These are phyloP conservation scores for Periophthalmus magnuspinnatus DNA, from an alignment of 2,797 vertebrate genomes.

Conservation along the genomic window DNA sequence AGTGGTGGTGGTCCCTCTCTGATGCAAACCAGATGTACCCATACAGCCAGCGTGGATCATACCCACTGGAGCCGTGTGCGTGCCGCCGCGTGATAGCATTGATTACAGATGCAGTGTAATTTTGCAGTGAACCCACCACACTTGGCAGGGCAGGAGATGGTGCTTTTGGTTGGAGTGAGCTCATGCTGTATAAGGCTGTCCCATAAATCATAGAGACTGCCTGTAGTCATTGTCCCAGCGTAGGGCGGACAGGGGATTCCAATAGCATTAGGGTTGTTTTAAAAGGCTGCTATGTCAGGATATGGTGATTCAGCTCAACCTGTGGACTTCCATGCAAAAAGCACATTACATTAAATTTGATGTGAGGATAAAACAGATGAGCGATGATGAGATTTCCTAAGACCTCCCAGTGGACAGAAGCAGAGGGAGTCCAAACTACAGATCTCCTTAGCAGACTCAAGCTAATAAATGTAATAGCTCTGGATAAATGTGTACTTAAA, in stretches of 20 bases:
- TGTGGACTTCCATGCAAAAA: conserved; percentile 1
- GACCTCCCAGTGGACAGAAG: conserved; percentile 20
- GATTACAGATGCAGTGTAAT: conserved; percentile 70
- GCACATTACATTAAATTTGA: conserved; percentile 15
- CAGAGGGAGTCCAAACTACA: conserved; percentile 16
- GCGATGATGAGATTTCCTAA: conserved; percentile 25
- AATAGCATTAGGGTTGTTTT: conserved; percentile 26
- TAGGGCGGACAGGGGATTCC: conserved; percentile 23
- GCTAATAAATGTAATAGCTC: conserved; percentile 28
- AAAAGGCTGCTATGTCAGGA: conserved; percentile 24
- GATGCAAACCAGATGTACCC: conserved; percentile 79
- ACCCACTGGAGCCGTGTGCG: conserved; percentile 51
- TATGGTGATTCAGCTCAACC: conserved; percentile 18
- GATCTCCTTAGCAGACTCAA: conserved; percentile 30
- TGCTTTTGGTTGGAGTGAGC: conserved; percentile 52
- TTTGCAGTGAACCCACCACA: conserved; percentile 63
- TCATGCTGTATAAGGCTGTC: conserved; percentile 57
- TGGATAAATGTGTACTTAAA: conserved; percentile 7
- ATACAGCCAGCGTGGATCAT: conserved; percentile 48
- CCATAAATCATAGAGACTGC: conserved; percentile 57
- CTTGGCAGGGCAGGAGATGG: conserved; percentile 49
- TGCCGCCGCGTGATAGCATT: conserved; percentile 47
- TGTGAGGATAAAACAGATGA: conserved; percentile 25
- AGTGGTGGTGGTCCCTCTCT: conserved; percentile 54
- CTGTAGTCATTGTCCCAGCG: conserved; percentile 38